These are phyloP conservation scores for Chaenogobius annularis DNA, from an alignment of 2,113 vertebrate genomes.

Conservation along the genomic window DNA sequence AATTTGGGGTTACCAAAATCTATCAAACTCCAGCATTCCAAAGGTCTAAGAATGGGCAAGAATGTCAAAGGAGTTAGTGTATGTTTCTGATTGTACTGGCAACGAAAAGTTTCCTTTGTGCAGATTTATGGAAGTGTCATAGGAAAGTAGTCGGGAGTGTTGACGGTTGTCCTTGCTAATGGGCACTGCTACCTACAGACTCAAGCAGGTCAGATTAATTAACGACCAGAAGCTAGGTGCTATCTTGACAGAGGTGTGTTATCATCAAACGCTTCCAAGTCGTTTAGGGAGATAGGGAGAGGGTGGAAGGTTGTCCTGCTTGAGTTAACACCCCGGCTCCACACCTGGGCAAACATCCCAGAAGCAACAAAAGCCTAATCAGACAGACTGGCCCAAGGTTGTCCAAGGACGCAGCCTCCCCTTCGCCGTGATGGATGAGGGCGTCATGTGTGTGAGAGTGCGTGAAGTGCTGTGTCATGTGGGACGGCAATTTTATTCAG, in stretches of 20 bases:
- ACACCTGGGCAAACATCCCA: slow-evolving; percentile 20
- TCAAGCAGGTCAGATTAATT: slow-evolving; percentile 59
- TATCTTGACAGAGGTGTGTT: slow-evolving; percentile 40
- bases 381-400: slow-evolving; percentile 41
- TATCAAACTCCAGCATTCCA: slow-evolving; percentile 22
- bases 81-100: slow-evolving; percentile 12
- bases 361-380: slow-evolving; percentile 3
- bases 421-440: slow-evolving; percentile 42
- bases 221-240: slow-evolving; percentile 30
- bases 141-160: slow-evolving; percentile 45
- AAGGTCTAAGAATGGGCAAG: neutral
- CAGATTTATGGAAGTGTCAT: slow-evolving; percentile 59
- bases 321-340: slow-evolving; percentile 15
- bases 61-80: slow-evolving; percentile 2
- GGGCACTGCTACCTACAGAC: slow-evolving; percentile 33
- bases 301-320: slow-evolving; percentile 4
- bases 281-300: slow-evolving; percentile 10
- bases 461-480: slow-evolving; percentile 50
- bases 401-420: slow-evolving; percentile 36
- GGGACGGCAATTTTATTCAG: slow-evolving; percentile 38
- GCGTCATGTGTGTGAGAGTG: slow-evolving; percentile 34
- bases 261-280: slow-evolving; percentile 44
- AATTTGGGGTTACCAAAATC: slow-evolving; percentile 21
- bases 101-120: slow-evolving; percentile 29
- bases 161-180: slow-evolving; percentile 51